Evolutionary conservation across 2,113 vertebrate genomes (phyloP).

Genomic region (Anolis sagrei): DNA sequence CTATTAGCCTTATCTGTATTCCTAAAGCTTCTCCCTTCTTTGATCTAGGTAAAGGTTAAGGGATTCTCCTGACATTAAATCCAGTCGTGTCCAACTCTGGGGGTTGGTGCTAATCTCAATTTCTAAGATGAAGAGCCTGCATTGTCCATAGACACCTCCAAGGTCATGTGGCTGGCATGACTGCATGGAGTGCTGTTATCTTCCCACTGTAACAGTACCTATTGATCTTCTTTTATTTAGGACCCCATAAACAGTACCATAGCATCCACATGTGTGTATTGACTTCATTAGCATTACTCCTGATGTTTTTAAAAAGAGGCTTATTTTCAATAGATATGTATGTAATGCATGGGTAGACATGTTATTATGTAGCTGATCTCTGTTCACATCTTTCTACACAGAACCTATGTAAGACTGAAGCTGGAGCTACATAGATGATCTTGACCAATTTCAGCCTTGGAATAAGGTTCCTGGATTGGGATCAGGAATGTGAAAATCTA

Average conservation of each 20-base stretch:
- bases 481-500: not conserved
- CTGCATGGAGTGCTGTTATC: too few relatives aligned
- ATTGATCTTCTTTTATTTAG: not conserved
- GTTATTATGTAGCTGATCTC: not conserved
- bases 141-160: too few relatives aligned
- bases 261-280: not conserved
- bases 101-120: too few relatives aligned
- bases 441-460: not conserved
- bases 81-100: too few relatives aligned
- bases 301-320: not conserved
- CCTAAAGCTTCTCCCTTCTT: not conserved
- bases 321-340: not conserved
- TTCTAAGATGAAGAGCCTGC: too few relatives aligned
- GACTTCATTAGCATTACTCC: not conserved
- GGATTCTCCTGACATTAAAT: too few relatives aligned
- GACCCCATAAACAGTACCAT: not conserved
- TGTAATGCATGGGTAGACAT: not conserved
- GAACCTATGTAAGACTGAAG: not conserved
- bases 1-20: not conserved
- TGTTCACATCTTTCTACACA: not conserved
- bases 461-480: not conserved
- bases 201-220: too few relatives aligned
- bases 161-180: too few relatives aligned
- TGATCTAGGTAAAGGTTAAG: too few relatives aligned
- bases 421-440: not conserved